phyloP scores from a whole-genome alignment of 2,797 vertebrate genomes.

The Megaceryle alcyon region DNA sequence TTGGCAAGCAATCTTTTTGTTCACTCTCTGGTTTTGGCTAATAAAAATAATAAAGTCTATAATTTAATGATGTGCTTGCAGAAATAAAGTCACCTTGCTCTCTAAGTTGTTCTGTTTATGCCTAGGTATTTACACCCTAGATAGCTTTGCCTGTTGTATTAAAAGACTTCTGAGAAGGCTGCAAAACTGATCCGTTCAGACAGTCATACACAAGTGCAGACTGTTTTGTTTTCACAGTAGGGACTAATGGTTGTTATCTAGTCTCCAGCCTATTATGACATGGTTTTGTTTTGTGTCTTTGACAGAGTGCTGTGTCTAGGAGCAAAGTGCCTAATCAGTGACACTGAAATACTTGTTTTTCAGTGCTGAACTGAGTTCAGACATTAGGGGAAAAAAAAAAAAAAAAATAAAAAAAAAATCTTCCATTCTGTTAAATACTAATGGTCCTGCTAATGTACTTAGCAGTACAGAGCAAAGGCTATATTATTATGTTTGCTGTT shows the following conservation, averaged over 20 bases:
- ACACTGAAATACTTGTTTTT: slow-evolving; percentile 6
- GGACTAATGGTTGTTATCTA: slow-evolving; percentile 56
- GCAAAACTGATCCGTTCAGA: neutral
- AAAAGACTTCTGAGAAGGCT: slow-evolving; percentile 1
- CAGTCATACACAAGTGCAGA: neutral
- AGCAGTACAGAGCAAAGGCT: neutral
- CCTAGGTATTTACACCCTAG: neutral
- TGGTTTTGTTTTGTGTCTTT: slow-evolving; percentile 59
- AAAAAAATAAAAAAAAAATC: neutral
- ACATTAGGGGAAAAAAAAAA: neutral
- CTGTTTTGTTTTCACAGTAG: slow-evolving; percentile 54
- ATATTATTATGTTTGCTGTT: neutral
- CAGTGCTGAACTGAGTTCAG: neutral
- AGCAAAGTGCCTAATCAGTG: slow-evolving; percentile 51
- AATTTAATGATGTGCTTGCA: neutral
- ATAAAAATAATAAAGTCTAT: neutral
- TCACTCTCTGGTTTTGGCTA: neutral
- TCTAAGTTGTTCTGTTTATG: neutral
- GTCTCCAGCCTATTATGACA: slow-evolving; percentile 51
- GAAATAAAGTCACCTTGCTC: neutral
- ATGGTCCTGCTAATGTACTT: neutral
- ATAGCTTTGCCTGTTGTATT: neutral
- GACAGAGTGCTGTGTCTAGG: slow-evolving; percentile 48
- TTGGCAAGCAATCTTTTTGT: neutral
- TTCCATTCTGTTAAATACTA: neutral